Percentiles rank a stretch among this genome's conserved stretches.
Evolutionary conservation across 2,113 vertebrate genomes (phyloP).

Genomic region (Mesoclemmys tuberculata): DNA sequence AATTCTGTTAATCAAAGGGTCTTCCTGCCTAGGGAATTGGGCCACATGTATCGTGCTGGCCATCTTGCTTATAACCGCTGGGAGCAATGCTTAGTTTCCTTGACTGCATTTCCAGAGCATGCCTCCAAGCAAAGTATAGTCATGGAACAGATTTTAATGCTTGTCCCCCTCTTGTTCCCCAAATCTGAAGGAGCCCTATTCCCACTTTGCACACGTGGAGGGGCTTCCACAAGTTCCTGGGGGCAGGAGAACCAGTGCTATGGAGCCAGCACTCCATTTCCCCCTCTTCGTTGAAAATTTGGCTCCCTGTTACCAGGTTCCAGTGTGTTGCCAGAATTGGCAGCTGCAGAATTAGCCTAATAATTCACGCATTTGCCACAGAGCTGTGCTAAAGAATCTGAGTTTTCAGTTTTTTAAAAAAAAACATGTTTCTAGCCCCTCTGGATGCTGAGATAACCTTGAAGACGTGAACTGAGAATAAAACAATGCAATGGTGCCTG

Average conservation of each 20-base stretch:
- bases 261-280: not conserved
- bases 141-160: not conserved
- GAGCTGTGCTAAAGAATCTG: not conserved
- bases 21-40: not conserved
- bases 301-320: not conserved
- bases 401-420: not conserved
- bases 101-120: not conserved
- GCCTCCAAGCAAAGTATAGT: not conserved
- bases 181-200: not conserved
- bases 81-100: not conserved
- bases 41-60: not conserved
- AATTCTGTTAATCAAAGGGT: not conserved
- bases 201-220: not conserved
- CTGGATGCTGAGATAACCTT: not conserved
- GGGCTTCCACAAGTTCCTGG: not conserved
- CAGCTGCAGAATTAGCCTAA: not conserved
- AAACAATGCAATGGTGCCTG: not conserved
- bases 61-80: not conserved
- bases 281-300: not conserved
- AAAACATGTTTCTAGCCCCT: not conserved
- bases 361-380: not conserved
- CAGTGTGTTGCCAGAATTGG: not conserved
- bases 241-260: not conserved
- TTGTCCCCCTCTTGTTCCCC: not conserved
- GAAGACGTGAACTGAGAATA: not conserved